Percentiles rank a stretch among this genome's conserved stretches.
phyloP scores from a whole-genome alignment of 2,113 vertebrate species.

The Proterorhinus semilunaris region DNA sequence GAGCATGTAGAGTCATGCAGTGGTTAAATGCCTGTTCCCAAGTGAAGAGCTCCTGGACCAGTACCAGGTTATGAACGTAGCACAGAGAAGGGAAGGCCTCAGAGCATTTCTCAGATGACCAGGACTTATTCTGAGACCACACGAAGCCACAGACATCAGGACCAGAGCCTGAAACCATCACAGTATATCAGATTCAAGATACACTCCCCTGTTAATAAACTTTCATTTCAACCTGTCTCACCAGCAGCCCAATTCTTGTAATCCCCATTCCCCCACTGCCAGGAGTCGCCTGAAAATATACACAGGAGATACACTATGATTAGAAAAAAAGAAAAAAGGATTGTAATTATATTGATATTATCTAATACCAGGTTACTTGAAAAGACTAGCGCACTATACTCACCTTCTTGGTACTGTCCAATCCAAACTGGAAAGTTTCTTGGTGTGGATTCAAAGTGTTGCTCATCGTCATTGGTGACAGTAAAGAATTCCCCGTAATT shows the following conservation, averaged over 20 bases:
- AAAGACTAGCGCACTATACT: not conserved
- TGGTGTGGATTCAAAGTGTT: not conserved
- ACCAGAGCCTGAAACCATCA: not conserved
- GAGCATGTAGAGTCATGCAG: not conserved
- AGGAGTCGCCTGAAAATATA: no score
- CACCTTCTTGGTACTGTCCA: not conserved
- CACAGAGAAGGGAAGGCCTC: not conserved
- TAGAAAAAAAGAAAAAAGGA: no score
- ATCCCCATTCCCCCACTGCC: no score
- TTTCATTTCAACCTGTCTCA: not conserved
- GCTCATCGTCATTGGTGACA: not conserved
- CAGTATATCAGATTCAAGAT: not conserved
- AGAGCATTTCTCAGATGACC: not conserved
- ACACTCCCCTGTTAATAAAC: not conserved
- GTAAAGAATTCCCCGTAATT: not conserved
- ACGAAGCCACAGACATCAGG: not conserved
- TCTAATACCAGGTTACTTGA: not conserved
- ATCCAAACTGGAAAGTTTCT: slow-evolving; percentile 3
- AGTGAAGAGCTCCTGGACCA: not conserved
- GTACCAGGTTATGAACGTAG: not conserved
- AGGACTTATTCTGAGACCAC: not conserved
- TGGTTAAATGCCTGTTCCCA: not conserved
- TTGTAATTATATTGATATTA: no score
- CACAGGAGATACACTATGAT: no score
- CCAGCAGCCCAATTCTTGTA: no score